These are phyloP conservation scores for Drepanosiphum platanoidis DNA, from an alignment of 2,888 invertebrate genomes.

Conservation along the genomic window DNA sequence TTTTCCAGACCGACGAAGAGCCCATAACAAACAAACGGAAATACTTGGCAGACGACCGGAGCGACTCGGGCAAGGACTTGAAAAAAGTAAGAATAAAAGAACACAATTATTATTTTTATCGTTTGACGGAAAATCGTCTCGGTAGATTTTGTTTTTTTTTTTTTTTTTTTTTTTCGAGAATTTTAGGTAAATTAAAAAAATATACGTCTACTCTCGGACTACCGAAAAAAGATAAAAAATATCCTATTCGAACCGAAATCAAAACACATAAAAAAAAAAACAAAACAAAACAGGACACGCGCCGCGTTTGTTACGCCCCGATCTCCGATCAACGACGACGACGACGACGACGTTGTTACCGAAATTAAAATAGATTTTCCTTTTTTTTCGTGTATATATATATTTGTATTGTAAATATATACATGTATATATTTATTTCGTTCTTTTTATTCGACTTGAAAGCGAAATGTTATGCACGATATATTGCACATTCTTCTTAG, in stretches of 20 bases:
- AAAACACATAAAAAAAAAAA: too few relatives aligned
- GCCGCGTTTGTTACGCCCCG: background rate
- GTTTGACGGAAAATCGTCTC: background rate
- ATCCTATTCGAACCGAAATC: too few relatives aligned
- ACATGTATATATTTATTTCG: background rate
- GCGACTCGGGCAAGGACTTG: conserved; percentile 53
- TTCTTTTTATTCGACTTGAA: background rate
- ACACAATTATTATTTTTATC: background rate
- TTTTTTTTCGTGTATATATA: background rate
- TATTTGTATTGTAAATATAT: background rate
- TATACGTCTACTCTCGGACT: background rate
- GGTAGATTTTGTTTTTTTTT: too few relatives aligned
- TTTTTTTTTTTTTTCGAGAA: too few relatives aligned
- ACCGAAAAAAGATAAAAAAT: background rate
- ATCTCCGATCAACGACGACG: background rate
- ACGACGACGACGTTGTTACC: background rate
- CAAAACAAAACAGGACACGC: background rate
- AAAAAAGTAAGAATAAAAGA: conserved; percentile 44
- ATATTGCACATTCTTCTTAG: background rate
- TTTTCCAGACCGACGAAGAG: conserved; percentile 53
- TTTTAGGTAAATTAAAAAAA: background rate
- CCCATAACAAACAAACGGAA: conserved; percentile 52
- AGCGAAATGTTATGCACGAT: background rate
- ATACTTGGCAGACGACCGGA: conserved; percentile 52
- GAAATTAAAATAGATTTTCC: background rate